Conservation (phyloP, 1,140 invertebrate species). For the Orussus abietinus region DNA sequence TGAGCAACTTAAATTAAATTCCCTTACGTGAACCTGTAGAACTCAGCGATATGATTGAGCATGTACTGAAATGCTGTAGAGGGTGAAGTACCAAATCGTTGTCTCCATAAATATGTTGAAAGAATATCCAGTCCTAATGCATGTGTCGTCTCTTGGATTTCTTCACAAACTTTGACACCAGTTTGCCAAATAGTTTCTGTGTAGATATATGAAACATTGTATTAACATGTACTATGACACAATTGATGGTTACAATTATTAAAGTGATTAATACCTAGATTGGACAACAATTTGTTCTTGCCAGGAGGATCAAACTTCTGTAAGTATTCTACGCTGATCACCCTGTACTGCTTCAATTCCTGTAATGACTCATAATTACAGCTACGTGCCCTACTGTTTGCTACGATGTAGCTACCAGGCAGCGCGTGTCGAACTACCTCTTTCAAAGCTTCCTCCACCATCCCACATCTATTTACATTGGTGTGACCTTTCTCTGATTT, state of each 20-base stretch:
- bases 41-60: slow-evolving; percentile 49
- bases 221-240: too few relatives aligned
- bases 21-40: slow-evolving; percentile 40
- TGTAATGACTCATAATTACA: slow-evolving; percentile 46
- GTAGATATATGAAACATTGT: slow-evolving; percentile 1
- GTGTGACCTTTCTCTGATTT: slow-evolving; percentile 22
- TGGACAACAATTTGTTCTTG: slow-evolving; percentile 37
- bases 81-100: slow-evolving; percentile 41
- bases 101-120: slow-evolving; percentile 45
- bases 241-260: slow-evolving; percentile 14
- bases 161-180: slow-evolving; percentile 46
- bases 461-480: slow-evolving; percentile 22
- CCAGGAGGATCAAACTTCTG: slow-evolving; percentile 44
- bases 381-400: slow-evolving; percentile 42
- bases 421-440: slow-evolving; percentile 37
- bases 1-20: slow-evolving; percentile 3
- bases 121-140: slow-evolving; percentile 37
- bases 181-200: slow-evolving; percentile 52
- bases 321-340: slow-evolving; percentile 45
- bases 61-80: slow-evolving; percentile 48
- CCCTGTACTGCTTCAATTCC: slow-evolving; percentile 41
- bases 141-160: slow-evolving; percentile 46
- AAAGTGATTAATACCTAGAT: slow-evolving; percentile 29
- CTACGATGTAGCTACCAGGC: slow-evolving; percentile 46
- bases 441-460: slow-evolving; percentile 45